Percentiles rank a stretch among this genome's conserved stretches.
phyloP scores from a whole-genome alignment of 2,113 vertebrate genomes.

The Corynorhinus townsendii region DNA sequence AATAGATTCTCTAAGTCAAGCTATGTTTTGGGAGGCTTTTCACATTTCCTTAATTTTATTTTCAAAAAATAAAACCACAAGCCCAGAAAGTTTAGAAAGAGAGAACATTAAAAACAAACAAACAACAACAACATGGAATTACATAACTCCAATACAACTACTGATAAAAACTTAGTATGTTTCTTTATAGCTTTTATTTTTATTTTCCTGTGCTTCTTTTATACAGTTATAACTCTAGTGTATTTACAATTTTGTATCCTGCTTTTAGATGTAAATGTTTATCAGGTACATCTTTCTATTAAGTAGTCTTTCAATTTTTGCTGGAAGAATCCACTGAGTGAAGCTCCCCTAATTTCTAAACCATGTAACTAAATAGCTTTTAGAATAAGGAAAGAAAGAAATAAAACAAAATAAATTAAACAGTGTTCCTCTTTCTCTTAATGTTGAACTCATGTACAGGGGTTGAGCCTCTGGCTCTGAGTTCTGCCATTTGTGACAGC shows the following conservation, averaged over 20 bases:
- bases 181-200: slow-evolving; percentile 3
- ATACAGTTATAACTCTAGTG: not conserved
- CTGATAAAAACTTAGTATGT: not conserved
- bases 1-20: not conserved
- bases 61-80: not conserved
- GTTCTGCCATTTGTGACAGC: not conserved
- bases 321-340: not conserved
- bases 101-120: not conserved
- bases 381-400: not conserved
- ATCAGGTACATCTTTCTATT: not conserved
- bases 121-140: not conserved
- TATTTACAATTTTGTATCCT: not conserved
- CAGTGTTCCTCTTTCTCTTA: not conserved
- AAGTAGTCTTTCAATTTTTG: not conserved
- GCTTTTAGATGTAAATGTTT: not conserved
- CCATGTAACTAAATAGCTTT: not conserved
- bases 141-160: not conserved
- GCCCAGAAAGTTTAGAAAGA: not conserved
- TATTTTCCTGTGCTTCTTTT: not conserved
- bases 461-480: not conserved
- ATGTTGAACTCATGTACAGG: not conserved
- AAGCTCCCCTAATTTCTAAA: not conserved
- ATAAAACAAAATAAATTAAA: not conserved
- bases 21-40: slow-evolving; percentile 4
- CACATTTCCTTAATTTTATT: not conserved